Conservation (phyloP, 35 echinoderm and acorn worm species). For the Nesometra sesokonis region DNA sequence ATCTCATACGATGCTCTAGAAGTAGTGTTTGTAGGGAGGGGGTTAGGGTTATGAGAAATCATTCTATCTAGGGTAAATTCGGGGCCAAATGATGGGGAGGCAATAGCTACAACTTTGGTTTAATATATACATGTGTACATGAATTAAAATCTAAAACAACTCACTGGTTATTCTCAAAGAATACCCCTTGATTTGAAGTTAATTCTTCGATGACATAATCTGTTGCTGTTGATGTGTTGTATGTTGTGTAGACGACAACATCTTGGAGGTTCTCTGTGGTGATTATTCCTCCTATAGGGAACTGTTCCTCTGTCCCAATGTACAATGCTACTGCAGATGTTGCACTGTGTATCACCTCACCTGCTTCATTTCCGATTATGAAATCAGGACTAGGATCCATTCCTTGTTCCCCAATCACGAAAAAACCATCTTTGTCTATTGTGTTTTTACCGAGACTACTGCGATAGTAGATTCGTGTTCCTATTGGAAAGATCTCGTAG, state of each 20-base stretch:
- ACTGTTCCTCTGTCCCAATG: conserved; percentile 9
- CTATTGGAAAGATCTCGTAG: conserved; percentile 3
- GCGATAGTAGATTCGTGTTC: conserved; percentile 32
- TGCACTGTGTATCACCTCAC: not conserved
- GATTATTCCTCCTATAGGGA: conserved; percentile 18
- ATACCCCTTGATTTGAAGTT: not conserved
- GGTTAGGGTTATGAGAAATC: too few species aligned
- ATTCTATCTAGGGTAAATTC: too few species aligned
- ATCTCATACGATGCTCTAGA: too few species aligned
- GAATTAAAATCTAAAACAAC: not conserved
- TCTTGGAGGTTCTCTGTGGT: conserved; percentile 38
- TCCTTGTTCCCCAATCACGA: conserved; percentile 30
- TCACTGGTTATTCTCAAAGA: conserved; percentile 36
- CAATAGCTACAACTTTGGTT: too few species aligned
- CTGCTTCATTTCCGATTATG: not conserved
- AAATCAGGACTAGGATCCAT: conserved; percentile 16
- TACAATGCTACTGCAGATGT: conserved; percentile 49
- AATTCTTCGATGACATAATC: not conserved
- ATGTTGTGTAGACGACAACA: conserved; percentile 51
- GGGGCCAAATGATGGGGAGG: too few species aligned
- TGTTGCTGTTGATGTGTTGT: not conserved
- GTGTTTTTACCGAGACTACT: not conserved
- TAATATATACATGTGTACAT: too few species aligned
- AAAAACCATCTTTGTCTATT: conserved; percentile 24
- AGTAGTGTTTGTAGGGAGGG: too few species aligned